Base-by-base conservation (phyloP, 2,888 invertebrate species). In the Orthosia gracilis region DNA sequence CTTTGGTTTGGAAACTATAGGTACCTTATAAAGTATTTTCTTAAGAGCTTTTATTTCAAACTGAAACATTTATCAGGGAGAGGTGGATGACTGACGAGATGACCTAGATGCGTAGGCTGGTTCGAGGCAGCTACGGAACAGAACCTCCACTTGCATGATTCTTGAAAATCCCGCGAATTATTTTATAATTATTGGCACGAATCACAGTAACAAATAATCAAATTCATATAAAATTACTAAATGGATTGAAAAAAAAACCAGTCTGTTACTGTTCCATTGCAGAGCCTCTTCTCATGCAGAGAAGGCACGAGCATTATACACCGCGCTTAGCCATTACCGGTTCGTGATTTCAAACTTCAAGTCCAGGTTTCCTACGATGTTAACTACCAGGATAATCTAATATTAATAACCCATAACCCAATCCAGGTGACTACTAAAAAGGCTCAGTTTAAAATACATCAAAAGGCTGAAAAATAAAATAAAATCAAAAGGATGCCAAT, bases 401-500 rank as follows among this genome's bases (percentile, higher is more conserved):
- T 54, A 21, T 26, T 4, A 61, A 31, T 26, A 15, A 52, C 49
- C 7, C 5, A 50, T 4, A n/a, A n/a, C n/a, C n/a, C n/a, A n/a
- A n/a, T n/a, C 2, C 12, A 23, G 7, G 12, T 47, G 55, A 23
- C 23, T 3, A 15, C 17, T 15, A 18, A 69, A 57, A 67, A 47
- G 5, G 47, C 31, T 65, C 57, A 31, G 50, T 54, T 67, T 49
- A 13, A 74, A 74, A 62, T 55, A 74, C 52, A 21, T 15, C 18
- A 47, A 57, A 58, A 54, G 68, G 31, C 47, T 54, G 45, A n/a
- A n/a, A 67, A 63, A 26, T 26, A 26, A 26, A 72, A 72, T 61
- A 76, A 73, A 80, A 71, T 57, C 63, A 82, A 74, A 83, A 70
- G 58, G 13, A 54, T 59, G 65, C 26, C 85, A 87, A 85, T 86